Evolutionary conservation across 1,140 invertebrate species (phyloP).

Genomic region (Agraylea sexmaculata): DNA sequence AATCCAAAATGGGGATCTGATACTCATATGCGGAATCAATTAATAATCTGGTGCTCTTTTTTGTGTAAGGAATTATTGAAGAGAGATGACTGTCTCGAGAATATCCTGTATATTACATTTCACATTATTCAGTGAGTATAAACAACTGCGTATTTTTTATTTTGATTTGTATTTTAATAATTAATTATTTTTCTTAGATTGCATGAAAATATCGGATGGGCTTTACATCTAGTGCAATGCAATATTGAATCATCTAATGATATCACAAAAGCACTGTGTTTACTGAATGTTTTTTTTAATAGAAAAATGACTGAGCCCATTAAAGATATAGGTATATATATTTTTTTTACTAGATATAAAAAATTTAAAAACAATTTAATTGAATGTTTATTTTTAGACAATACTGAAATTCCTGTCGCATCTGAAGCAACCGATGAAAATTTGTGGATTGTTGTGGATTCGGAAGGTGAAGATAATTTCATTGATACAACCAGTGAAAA

Average conservation of each 20-base stretch:
- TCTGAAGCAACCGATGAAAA: slow-evolving; percentile 17
- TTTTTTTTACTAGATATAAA: not conserved
- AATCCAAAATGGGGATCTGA: slow-evolving; percentile 19
- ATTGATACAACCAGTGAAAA: slow-evolving; percentile 8
- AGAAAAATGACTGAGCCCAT: not conserved
- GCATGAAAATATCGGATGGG: slow-evolving; percentile 15
- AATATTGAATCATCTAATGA: slow-evolving; percentile 11
- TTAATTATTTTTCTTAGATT: slow-evolving; percentile 13
- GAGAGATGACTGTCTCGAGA: slow-evolving; percentile 9
- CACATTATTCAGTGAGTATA: not conserved
- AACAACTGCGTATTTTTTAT: not conserved
- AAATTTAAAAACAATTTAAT: not conserved
- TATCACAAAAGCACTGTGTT: slow-evolving; percentile 16
- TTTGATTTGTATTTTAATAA: not conserved
- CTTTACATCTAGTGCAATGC: slow-evolving; percentile 15
- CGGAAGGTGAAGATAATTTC: slow-evolving; percentile 17
- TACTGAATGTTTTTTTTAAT: slow-evolving; percentile 15
- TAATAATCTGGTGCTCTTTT: slow-evolving; percentile 15
- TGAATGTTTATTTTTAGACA: not conserved
- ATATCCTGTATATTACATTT: slow-evolving; percentile 9
- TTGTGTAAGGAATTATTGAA: slow-evolving; percentile 9
- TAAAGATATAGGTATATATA: slow-evolving; percentile 3
- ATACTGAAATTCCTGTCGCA: slow-evolving; percentile 8
- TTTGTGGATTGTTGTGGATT: slow-evolving; percentile 19
- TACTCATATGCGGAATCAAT: slow-evolving; percentile 12